Conservation (phyloP, 2,888 invertebrate genomes). For the Pinctada fucata region DNA sequence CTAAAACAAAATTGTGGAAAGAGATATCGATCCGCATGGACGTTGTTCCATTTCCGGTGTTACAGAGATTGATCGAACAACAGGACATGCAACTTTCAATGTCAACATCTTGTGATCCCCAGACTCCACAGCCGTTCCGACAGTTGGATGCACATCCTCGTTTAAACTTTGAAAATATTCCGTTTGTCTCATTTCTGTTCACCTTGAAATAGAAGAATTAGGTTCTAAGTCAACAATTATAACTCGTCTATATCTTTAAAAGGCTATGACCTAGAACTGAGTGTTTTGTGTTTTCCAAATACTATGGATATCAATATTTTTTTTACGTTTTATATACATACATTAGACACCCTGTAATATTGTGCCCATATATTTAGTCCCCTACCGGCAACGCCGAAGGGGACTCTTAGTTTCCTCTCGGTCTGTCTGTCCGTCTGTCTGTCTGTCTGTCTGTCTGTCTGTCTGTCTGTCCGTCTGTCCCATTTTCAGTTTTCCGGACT, state of each 20-base stretch:
- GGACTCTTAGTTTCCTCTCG: no score
- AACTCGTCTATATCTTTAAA: neutral
- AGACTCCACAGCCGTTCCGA: constrained; percentile 24
- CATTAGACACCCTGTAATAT: no score
- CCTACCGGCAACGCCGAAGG: no score
- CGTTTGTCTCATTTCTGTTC: constrained; percentile 24
- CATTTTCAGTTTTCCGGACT: no score
- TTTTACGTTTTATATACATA: no score
- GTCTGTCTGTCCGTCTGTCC: no score
- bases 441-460: no score
- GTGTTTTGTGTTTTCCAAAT: no score
- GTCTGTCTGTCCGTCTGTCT: no score
- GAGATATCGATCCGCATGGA: neutral
- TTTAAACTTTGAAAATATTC: constrained; percentile 10
- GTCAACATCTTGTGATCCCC: constrained; percentile 32
- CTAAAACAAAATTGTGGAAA: no score
- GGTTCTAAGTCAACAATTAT: neutral
- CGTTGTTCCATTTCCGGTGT: constrained; percentile 12
- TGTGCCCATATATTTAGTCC: no score
- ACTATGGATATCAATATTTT: no score
- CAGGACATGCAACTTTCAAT: constrained; percentile 31
- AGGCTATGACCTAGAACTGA: neutral
- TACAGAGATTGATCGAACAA: constrained; percentile 26
- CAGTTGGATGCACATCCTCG: constrained; percentile 22
- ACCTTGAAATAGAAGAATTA: constrained; percentile 9